Base-by-base conservation (phyloP, 2,113 vertebrate genomes). In the Sapayoa aenigma region DNA sequence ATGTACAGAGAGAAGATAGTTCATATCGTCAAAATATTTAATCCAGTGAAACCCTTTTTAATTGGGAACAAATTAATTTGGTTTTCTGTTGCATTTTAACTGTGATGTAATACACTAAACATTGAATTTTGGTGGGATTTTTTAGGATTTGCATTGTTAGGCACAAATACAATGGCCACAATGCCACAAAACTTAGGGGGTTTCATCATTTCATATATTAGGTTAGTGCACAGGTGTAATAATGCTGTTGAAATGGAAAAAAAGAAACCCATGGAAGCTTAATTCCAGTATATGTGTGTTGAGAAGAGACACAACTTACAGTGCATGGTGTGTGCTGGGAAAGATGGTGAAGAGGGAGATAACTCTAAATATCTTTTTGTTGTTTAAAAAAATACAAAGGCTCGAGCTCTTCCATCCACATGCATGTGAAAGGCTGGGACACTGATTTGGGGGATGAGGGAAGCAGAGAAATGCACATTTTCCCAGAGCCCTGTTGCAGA, bases 331-430 rank as follows among this genome's bases (percentile, higher is more conserved):
- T n/a, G n/a, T n/a, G n/a, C n/a, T n/a, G n/a, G 63, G 14, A 9
- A 42, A 46, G 42, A 6, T 14, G 37, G 17, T 28, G 65, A 33
- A 49, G 31, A 28, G 49, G 31, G 25, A 62, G 20, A 63, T 10
- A 50, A 25, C 15, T 53, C 39, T 10, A 24, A 22, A n/a, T 47
- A 22, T 6, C 28, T 8, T 75, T 41, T 30, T 60, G 46, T 50
- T 49, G 12, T 10, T 41, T 33, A 22, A 47, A 21, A 37, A 23
- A 4, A 0, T 3, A 5, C 0, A 4, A n/a, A 39, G 37, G 37
- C 6, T 71, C n/a, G 27, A 88, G 41, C 42, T 47, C 39, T 37
- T 12, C 8, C 2, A 2, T 21, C n/a, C 4, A 0, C 0, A 4
- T 52, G n/a, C 20, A 1, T 4, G 58, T 74, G 59, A 53, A 11